Percentiles rank a stretch among this genome's conserved stretches.
Conservation (phyloP, 2,888 invertebrate species). For the Isotomurus palustris region DNA sequence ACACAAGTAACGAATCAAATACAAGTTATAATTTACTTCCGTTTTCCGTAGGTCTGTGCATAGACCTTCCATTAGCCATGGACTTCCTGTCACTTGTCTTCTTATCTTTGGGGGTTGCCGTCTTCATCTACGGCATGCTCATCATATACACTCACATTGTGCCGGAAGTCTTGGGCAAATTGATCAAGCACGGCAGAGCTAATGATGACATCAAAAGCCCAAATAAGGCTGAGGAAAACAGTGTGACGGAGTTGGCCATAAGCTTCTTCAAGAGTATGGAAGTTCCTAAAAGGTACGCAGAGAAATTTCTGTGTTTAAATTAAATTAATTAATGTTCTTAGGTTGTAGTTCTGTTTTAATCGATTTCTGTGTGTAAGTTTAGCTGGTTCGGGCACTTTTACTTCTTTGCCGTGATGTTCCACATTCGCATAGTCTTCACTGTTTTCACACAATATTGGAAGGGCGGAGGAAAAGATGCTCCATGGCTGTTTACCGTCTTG, state of each 20-base stretch:
- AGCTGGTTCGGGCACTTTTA: constrained; percentile 78
- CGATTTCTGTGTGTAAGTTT: constrained; percentile 37
- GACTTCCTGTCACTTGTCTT: constrained; percentile 16
- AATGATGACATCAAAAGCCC: constrained; percentile 58
- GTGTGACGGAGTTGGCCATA: too few species aligned
- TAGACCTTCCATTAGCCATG: too few species aligned
- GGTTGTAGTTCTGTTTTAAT: neutral
- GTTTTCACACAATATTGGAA: constrained; percentile 56
- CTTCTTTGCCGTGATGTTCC: constrained; percentile 61
- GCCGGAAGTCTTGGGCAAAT: constrained; percentile 62
- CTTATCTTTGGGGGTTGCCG: constrained; percentile 1
- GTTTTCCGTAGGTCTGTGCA: too few species aligned
- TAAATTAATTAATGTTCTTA: neutral
- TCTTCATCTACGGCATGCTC: constrained; percentile 14
- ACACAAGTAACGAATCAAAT: too few species aligned
- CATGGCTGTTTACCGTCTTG: constrained; percentile 30
- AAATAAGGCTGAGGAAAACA: too few species aligned
- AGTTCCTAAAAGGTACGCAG: constrained; percentile 60
- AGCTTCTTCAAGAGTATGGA: constrained; percentile 23
- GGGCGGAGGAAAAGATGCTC: constrained; percentile 49
- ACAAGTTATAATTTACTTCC: too few species aligned
- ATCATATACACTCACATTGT: constrained; percentile 61
- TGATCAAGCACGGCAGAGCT: constrained; percentile 62
- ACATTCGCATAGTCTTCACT: constrained; percentile 54
- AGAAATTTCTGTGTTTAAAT: constrained; percentile 1